Evolutionary conservation across 2,888 invertebrate species (phyloP), one percentile per base, ranked within the genome.

Genomic region (Boloria euphrosyne): DNA sequence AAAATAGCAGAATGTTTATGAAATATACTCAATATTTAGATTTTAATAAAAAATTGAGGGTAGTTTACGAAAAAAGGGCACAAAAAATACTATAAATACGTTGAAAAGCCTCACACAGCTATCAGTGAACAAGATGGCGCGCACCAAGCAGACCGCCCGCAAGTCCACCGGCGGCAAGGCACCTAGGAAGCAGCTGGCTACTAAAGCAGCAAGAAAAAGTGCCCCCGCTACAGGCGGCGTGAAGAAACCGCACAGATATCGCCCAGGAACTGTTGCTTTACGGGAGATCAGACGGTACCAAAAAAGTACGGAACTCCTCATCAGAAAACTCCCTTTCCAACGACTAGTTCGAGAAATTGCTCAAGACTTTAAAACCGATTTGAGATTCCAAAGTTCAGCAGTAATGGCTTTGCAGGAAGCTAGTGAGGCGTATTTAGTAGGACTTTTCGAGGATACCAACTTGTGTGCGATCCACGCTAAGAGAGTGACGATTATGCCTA

Each of bases 151-250:
- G 76, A 95, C 95, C 0, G 95, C 95, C 17, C 93, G 95, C 71
- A 96, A 96, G 75, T 95, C 95, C 0, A 95, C 95, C 50, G 95
- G 95, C 76, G 95, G 95, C n/a, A 95, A 95, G 80, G 95, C 95
- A 38, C 95, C 95, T 0, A 86, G 95, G 60, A 95, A 95, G 78
- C 95, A 95, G 76, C 80, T 95, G 68, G 95, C 95, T 0, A 95
- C 95, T 1, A 95, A 95, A 84, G 95, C 95, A 0, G 95, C 95
- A 0, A 90, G 95, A 72, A 95, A 95, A 81, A 95, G 94, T 76
- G 95, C 95, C 0, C 95, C 95, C 27, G 94, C 95, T 0, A 95
- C 95, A 0, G 95, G 95, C 22, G 95, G 95, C 27, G 95, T 95
- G 3, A 96, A 96, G 82, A 95, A 95, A 83, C 95, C 95, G 0